Conservation (phyloP, 1,140 invertebrate genomes). For the Hermatobates lingyangjiaoensis region DNA sequence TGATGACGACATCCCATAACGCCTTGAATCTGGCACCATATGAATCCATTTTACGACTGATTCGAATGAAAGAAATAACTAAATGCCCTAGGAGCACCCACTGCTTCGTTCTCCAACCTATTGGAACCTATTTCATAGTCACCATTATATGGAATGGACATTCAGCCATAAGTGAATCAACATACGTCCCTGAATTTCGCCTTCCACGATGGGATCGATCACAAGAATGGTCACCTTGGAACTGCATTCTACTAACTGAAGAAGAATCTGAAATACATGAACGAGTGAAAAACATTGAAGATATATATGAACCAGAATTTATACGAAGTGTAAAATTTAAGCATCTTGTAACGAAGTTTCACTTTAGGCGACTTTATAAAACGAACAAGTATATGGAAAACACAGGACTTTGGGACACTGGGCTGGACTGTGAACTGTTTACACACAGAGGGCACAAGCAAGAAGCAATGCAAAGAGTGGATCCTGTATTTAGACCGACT, state of each 20-base stretch:
- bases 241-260: constrained; percentile 41
- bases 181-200: constrained; percentile 23
- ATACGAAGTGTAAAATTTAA: neutral
- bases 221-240: constrained; percentile 48
- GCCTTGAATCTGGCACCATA: neutral
- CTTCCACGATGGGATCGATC: constrained; percentile 34
- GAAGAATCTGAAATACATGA: constrained; percentile 38
- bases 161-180: neutral
- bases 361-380: neutral
- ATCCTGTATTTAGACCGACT: neutral
- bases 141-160: neutral
- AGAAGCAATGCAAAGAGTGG: neutral
- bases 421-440: neutral
- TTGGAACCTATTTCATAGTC: neutral
- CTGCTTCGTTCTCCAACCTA: neutral
- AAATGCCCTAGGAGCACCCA: neutral
- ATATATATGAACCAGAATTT: neutral
- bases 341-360: neutral
- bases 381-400: neutral
- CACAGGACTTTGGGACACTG: neutral
- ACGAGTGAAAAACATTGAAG: neutral
- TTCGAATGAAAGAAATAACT: neutral
- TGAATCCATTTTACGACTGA: neutral
- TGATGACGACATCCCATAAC: neutral
- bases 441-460: neutral